A percentile compares a stretch with the other conserved stretches of the same genome.
phyloP scores from a whole-genome alignment of 2,888 invertebrate species.

The Halictus quadricinctus region DNA sequence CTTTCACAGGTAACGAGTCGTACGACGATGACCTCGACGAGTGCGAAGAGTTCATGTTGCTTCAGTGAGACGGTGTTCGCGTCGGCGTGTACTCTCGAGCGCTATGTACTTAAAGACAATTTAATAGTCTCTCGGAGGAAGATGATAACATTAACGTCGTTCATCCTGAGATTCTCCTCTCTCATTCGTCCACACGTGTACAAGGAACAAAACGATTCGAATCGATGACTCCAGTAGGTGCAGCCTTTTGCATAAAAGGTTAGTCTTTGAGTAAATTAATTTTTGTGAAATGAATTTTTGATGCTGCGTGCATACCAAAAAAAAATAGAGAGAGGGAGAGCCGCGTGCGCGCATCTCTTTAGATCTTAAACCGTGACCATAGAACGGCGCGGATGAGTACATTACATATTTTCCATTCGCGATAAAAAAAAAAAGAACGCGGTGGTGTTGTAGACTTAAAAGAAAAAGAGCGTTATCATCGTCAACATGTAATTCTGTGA shows the following conservation, averaged over 20 bases:
- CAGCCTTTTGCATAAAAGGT: slow-evolving; percentile 22
- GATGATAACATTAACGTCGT: slow-evolving; percentile 22
- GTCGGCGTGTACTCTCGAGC: slow-evolving; percentile 30
- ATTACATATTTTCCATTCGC: slow-evolving; percentile 37
- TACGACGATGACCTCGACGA: slow-evolving; percentile 77
- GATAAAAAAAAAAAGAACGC: slow-evolving; percentile 32
- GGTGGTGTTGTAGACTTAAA: slow-evolving; percentile 32
- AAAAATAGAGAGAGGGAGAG: background rate
- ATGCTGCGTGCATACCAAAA: slow-evolving; percentile 16
- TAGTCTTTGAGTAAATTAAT: slow-evolving; percentile 37
- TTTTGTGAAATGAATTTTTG: slow-evolving; percentile 15
- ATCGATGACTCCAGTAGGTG: slow-evolving; percentile 37
- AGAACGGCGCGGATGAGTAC: slow-evolving; percentile 16
- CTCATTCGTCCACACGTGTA: slow-evolving; percentile 57
- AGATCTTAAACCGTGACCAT: slow-evolving; percentile 44
- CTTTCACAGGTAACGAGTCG: slow-evolving; percentile 64
- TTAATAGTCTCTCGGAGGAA: slow-evolving; percentile 33
- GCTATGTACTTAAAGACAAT: slow-evolving; percentile 70
- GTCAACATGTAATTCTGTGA: slow-evolving; percentile 43
- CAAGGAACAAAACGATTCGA: slow-evolving; percentile 26
- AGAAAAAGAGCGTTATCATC: slow-evolving; percentile 36
- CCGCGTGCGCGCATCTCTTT: background rate
- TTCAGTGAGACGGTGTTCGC: slow-evolving; percentile 64
- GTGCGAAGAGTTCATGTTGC: slow-evolving; percentile 78
- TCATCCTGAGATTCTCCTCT: slow-evolving; percentile 38